Evolutionary conservation across 2,113 vertebrate species (phyloP), one percentile per base, ranked within the genome.

Genomic region (Hippolais icterina): DNA sequence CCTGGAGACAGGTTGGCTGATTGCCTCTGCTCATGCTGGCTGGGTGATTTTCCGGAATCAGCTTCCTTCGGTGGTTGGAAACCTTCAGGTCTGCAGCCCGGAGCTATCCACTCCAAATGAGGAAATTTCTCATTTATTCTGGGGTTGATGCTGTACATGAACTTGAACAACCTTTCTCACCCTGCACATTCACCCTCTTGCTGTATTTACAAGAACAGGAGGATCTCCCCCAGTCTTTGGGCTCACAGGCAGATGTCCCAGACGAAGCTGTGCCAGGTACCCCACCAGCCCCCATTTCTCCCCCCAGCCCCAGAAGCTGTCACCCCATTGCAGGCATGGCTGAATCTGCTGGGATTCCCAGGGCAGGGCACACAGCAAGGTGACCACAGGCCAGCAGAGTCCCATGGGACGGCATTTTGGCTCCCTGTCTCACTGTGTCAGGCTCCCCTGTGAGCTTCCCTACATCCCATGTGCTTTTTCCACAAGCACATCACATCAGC

Each of bases 391-490:
- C 44, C 79, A 44, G 20, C 63, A 89, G 15, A 80, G 59, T 9
- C 42, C 31, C 5, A 2, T 6, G 33, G 12, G 29, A 39, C 6
- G 39, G 35, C 77, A 47, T 44, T 82, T 56, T 24, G 29, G 24
- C 4, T 68, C 3, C 50, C 19, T 1, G 1, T 65, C 41, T 79
- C 1, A 0, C 66, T 3, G 2, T 25, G 9, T 2, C 1, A 0
- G 50, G 37, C 21, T 87, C 23, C 18, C 17, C 46, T 35, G 15
- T 0, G 2, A 80, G 52, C 33, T 54, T 77, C 47, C 20, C 29
- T 22, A 23, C 29, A 60, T 46, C 14, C 24, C 2, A 2, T 0
- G 14, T 12, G 14, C 35, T 69, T 92, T 90, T 65, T 11, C 37
- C 76, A 52, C 0, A 2, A 80, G n/a, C 25, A 56, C 44, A 65